Evolutionary conservation across 2,797 vertebrate genomes (phyloP), one percentile per base, ranked within the genome.

Genomic region (Graptemys geographica): DNA sequence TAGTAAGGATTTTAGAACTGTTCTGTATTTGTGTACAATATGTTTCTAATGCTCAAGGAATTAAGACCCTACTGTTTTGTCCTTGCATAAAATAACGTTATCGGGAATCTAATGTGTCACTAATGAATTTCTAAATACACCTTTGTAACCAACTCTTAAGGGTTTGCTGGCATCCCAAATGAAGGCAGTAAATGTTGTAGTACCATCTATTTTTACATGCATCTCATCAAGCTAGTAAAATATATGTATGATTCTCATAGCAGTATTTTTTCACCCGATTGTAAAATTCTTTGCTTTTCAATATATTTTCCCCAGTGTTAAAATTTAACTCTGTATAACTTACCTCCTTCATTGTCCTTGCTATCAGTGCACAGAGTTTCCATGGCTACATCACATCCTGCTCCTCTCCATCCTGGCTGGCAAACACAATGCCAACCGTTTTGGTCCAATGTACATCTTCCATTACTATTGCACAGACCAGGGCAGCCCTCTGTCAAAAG

Each of bases 281-380:
- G 59, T 81, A 92, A 96, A 93, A 88, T 74, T 12, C 55, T 87
- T 91, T 0, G 0, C 51, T 96, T 85, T 37, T 86, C 88, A 79
- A 28, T 16, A 16, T 0, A 5, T 27, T 88, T 59, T 90, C 47
- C 83, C 62, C 82, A 76, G 82, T 56, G 44, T 31, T 89, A 52
- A 90, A 79, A 88, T 92, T 52, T 52, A 62, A 44, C 4, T 10
- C 86, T 21, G 81, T 23, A 1, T 6, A 31, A 84, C 99, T 98
- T 98, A 99, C 99, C 99, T 99, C 99, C 99, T 98, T 99, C 99
- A 3, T 99, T 99, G 98, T 99, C 99, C 98, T 99, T 99, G 98
- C 99, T 99, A 56, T 99, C 99, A 5, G 99, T 98, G 98, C 99
- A 99, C 94, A 99, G 98, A 12, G 99, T 99, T 98, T 99, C 99